Evolutionary conservation across 2,113 vertebrate species (phyloP).

Genomic region (Lophochroa leadbeateri): DNA sequence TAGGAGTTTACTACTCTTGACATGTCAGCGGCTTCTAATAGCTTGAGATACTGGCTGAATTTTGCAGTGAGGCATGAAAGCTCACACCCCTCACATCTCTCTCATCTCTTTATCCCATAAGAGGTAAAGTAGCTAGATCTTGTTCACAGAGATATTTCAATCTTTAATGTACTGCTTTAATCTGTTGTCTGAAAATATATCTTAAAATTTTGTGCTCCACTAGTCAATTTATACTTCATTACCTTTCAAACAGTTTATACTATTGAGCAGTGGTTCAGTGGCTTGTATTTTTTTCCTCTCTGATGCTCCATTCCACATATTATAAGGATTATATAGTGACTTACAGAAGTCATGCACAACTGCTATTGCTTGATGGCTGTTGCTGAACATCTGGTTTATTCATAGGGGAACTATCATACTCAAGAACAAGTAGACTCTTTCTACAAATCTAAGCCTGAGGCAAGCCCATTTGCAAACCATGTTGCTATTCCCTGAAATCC

Average conservation of each 20-base stretch:
- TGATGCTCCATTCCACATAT: neutral
- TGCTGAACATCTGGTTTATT: conserved; percentile 40
- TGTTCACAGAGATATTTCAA: neutral
- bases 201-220: neutral
- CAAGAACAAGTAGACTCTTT: neutral
- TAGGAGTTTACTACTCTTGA: neutral
- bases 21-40: neutral
- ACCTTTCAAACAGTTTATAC: neutral
- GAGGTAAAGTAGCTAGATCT: neutral
- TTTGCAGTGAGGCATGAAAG: neutral
- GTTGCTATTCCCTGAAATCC: neutral
- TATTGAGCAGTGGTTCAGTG: neutral
- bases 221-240: neutral
- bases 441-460: neutral
- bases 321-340: neutral
- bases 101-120: neutral
- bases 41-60: neutral
- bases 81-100: neutral
- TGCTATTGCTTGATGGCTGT: neutral
- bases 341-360: neutral
- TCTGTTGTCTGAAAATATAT: neutral
- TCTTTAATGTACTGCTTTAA: neutral
- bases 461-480: neutral
- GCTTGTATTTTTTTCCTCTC: neutral
- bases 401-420: neutral